Conservation (phyloP, 2,888 invertebrate species). For the Epinotia bilunana region DNA sequence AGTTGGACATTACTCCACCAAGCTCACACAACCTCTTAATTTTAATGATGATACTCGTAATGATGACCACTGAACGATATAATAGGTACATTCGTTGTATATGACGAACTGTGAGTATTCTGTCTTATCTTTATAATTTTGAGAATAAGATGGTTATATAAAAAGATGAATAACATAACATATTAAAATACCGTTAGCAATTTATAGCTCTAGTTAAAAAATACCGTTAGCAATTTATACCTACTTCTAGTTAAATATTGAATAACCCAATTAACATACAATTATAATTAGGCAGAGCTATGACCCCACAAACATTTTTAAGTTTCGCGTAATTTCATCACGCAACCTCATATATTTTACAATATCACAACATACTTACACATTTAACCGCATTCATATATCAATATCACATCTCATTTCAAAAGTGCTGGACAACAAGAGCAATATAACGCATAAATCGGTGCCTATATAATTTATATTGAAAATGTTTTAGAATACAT, state of each 20-base stretch:
- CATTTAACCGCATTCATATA: conserved; percentile 2
- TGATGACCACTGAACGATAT: no score
- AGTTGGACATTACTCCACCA: no score
- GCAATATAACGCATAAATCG: not conserved
- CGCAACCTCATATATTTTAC: conserved; percentile 16
- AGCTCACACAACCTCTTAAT: no score
- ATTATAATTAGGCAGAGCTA: conserved; percentile 28
- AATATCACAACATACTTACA: conserved; percentile 29
- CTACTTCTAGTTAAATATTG: conserved; percentile 2
- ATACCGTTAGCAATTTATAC: not conserved
- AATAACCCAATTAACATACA: conserved; percentile 10
- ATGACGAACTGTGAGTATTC: no score
- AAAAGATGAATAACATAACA: no score
- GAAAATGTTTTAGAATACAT: no score
- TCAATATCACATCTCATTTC: conserved; percentile 16
- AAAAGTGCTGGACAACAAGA: conserved; percentile 16
- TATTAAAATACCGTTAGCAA: not conserved
- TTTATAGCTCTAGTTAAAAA: not conserved
- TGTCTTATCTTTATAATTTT: no score
- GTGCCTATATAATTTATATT: no score
- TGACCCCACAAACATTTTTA: conserved; percentile 33
- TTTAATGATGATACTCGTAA: no score
- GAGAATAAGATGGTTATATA: no score
- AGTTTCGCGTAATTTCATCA: conserved; percentile 24
- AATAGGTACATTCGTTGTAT: no score